phyloP scores from a whole-genome alignment of 2,797 vertebrate genomes.

The Manis crassicaudata region DNA sequence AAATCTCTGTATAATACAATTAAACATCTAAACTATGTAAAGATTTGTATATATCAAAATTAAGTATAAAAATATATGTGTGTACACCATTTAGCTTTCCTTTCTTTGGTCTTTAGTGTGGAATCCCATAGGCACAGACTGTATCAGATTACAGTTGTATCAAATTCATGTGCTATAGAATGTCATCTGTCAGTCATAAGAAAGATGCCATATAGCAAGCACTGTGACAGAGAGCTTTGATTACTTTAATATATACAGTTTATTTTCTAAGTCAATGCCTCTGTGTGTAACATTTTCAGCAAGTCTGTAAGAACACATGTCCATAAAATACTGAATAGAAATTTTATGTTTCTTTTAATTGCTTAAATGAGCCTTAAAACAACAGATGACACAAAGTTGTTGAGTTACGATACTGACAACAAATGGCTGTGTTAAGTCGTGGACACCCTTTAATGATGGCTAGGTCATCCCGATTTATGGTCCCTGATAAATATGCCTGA shows the following conservation, averaged over 20 bases:
- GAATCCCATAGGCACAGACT: not conserved
- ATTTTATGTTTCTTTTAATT: not conserved
- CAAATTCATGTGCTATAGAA: not conserved
- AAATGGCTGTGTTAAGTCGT: not conserved
- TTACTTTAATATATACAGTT: not conserved
- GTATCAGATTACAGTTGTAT: not conserved
- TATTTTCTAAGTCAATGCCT: not conserved
- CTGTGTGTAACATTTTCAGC: not conserved
- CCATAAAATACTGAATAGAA: not conserved
- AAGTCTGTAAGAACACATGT: not conserved
- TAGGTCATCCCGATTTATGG: not conserved
- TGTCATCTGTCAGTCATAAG: not conserved
- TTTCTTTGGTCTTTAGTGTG: not conserved
- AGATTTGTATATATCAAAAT: constrained; percentile 3
- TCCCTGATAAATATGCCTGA: not conserved
- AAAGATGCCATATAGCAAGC: not conserved
- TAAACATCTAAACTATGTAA: not conserved
- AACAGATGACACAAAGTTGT: not conserved
- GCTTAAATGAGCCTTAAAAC: not conserved
- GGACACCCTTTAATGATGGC: not conserved
- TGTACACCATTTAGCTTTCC: not conserved
- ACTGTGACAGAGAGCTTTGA: not conserved
- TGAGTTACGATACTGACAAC: not conserved
- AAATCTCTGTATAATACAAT: not conserved
- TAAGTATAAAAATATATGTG: not conserved